Percentiles rank a stretch among this genome's conserved stretches.
phyloP scores from a whole-genome alignment of 2,113 vertebrate genomes.

The Coregonus clupeaformis region DNA sequence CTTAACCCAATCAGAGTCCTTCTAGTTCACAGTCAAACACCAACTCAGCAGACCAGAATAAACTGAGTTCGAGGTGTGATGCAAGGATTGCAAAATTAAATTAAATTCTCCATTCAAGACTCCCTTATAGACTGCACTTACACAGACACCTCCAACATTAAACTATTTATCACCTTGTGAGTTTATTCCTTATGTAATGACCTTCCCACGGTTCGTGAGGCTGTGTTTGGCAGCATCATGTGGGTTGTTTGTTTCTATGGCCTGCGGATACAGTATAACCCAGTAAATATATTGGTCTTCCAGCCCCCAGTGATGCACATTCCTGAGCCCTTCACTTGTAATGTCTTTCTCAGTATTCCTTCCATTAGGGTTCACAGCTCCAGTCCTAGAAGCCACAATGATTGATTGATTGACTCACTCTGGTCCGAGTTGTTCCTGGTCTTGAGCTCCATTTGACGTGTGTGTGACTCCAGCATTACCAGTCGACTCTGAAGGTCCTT shows the following conservation, averaged over 20 bases:
- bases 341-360: too few species aligned
- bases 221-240: neutral
- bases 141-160: too few species aligned
- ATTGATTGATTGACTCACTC: constrained; percentile 77
- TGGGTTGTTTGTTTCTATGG: constrained; percentile 7
- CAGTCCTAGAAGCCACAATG: too few species aligned
- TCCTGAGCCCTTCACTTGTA: too few species aligned
- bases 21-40: neutral
- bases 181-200: neutral
- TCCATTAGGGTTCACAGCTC: too few species aligned
- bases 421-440: constrained; percentile 95
- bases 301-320: too few species aligned
- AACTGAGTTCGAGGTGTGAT: neutral
- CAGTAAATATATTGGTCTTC: too few species aligned
- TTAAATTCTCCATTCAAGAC: too few species aligned
- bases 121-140: too few species aligned
- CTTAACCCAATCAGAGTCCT: neutral
- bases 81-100: neutral
- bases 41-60: neutral
- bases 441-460: constrained; percentile 91
- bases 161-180: neutral
- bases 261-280: too few species aligned
- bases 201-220: neutral
- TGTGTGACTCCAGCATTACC: constrained; percentile 86
- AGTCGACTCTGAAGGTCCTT: constrained; percentile 91